A percentile compares a stretch with the other conserved stretches of the same genome.
These are phyloP conservation scores for Hypolimnas misippus DNA, from an alignment of 2,888 invertebrate genomes.

Conservation along the genomic window DNA sequence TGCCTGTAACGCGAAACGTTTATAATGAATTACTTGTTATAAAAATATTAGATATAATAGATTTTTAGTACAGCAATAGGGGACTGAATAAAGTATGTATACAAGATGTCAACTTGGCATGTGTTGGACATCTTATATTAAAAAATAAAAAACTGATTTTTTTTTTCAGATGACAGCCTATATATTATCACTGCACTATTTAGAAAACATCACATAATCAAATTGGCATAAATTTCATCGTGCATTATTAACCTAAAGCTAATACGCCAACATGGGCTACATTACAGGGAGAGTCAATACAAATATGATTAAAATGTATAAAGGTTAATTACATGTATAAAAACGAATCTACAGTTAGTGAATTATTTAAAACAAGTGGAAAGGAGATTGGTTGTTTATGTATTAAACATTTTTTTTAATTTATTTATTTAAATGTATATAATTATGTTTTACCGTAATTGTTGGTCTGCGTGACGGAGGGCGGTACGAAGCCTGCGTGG, in stretches of 20 bases:
- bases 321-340: not conserved
- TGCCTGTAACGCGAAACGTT: conserved; percentile 57
- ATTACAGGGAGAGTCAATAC: not conserved
- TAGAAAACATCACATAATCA: no score
- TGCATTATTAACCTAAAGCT: not conserved
- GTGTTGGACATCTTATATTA: no score
- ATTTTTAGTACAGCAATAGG: no score
- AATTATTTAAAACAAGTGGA: not conserved
- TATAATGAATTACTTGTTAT: not conserved
- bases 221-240: no score
- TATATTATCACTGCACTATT: no score
- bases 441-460: conserved; percentile 82
- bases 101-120: no score
- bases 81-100: no score
- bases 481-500: conserved; percentile 97
- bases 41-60: no score
- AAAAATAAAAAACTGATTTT: no score
- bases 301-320: not conserved
- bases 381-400: not conserved
- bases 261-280: no score
- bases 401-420: not conserved
- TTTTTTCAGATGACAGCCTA: no score
- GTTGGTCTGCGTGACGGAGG: conserved; percentile 84
- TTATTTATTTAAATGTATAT: conserved; percentile 43
- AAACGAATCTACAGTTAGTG: not conserved